These are phyloP conservation scores for Cynocephalus volans DNA, from an alignment of 2,113 vertebrate genomes.

Conservation along the genomic window DNA sequence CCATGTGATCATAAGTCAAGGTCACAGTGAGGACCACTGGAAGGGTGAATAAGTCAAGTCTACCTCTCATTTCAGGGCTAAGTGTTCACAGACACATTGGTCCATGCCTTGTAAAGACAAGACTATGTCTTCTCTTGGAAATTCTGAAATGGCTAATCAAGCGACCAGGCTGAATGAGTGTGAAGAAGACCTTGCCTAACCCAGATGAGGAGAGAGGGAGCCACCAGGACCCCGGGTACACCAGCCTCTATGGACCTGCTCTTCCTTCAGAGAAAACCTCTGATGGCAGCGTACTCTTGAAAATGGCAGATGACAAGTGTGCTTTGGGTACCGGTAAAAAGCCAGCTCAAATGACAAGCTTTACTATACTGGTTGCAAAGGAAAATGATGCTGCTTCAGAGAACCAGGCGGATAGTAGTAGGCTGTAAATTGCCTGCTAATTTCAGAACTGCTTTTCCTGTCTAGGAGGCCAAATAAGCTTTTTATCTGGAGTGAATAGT, in stretches of 20 bases:
- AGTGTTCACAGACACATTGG: neutral
- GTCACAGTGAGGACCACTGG: neutral
- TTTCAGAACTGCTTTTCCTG: neutral
- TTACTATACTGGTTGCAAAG: neutral
- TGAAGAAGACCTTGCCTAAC: neutral
- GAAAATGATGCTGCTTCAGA: neutral
- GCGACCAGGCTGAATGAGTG: neutral
- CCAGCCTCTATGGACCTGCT: neutral
- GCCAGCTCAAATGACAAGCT: neutral
- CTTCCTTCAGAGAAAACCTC: neutral
- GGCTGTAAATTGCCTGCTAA: neutral
- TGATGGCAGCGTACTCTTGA: neutral
- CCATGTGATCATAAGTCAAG: neutral
- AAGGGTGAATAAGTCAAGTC: neutral
- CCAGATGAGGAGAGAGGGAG: neutral
- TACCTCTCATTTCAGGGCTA: neutral
- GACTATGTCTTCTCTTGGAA: neutral
- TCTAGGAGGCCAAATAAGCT: neutral
- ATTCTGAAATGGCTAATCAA: neutral
- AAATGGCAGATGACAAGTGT: neutral
- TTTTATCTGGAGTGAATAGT: neutral
- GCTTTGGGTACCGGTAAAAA: neutral
- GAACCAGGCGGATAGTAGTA: neutral
- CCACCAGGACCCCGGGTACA: neutral
- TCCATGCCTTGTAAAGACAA: neutral